phyloP scores from a whole-genome alignment of 2,888 invertebrate species.

The Koerneria pararmatus region DNA sequence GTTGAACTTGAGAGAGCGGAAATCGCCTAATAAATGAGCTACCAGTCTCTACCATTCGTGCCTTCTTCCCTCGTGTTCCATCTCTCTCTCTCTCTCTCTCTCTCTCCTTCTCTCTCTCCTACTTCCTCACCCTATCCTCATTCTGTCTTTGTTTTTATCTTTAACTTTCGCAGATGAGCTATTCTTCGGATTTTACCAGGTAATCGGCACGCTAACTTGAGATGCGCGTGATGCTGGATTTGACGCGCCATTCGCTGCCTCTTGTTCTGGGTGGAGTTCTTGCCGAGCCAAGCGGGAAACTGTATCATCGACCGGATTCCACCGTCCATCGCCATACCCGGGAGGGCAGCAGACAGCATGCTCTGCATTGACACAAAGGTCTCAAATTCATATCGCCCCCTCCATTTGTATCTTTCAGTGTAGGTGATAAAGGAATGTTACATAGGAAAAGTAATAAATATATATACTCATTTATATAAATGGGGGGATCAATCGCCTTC shows the following conservation, averaged over 20 bases:
- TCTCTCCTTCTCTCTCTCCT: too few relatives aligned
- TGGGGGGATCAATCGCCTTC: too few relatives aligned
- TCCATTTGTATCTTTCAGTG: too few relatives aligned
- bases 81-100: slow-evolving; percentile 2
- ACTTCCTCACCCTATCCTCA: background rate
- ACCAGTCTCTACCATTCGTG: too few relatives aligned
- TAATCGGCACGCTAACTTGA: slow-evolving; percentile 67
- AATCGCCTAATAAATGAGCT: too few relatives aligned
- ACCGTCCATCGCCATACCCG: slow-evolving; percentile 80
- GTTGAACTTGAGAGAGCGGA: too few relatives aligned
- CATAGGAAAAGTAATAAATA: too few relatives aligned
- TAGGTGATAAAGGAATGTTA: too few relatives aligned
- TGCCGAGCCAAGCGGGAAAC: slow-evolving; percentile 93
- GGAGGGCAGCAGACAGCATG: slow-evolving; percentile 83
- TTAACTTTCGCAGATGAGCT: background rate
- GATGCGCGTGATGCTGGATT: slow-evolving; percentile 78
- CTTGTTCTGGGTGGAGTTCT: slow-evolving; percentile 81
- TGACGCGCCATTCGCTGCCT: slow-evolving; percentile 78
- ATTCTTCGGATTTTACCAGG: background rate
- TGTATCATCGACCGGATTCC: slow-evolving; percentile 66
- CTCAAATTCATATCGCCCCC: too few relatives aligned
- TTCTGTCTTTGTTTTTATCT: background rate
- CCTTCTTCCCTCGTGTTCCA: too few relatives aligned
- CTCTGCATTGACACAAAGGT: slow-evolving; percentile 66
- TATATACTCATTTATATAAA: too few relatives aligned